Percentiles rank a stretch among this genome's conserved stretches.
These are phyloP conservation scores for Trogon surrucura DNA, from an alignment of 2,113 vertebrate species.

Conservation along the genomic window DNA sequence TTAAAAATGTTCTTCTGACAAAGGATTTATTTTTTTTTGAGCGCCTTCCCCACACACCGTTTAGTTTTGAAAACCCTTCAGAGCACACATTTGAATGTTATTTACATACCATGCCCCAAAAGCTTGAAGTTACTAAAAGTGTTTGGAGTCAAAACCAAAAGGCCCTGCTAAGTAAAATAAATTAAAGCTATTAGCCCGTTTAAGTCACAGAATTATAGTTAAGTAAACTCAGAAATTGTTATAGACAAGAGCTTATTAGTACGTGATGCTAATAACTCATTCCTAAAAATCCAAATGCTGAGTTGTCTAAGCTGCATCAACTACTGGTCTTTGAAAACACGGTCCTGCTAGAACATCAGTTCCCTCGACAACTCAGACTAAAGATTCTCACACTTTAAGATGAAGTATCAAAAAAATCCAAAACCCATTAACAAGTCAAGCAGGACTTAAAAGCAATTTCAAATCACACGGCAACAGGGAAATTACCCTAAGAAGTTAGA, in stretches of 20 bases:
- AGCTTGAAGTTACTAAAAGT: not conserved
- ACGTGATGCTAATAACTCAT: not conserved
- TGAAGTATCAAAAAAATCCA: not conserved
- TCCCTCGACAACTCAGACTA: not conserved
- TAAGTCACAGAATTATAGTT: not conserved
- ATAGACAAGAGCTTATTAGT: not conserved
- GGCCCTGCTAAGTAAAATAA: not conserved
- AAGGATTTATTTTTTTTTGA: not conserved
- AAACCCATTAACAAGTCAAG: not conserved
- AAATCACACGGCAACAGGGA: not conserved
- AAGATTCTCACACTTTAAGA: not conserved
- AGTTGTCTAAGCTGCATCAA: not conserved
- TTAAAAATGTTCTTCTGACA: not conserved
- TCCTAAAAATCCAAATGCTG: not conserved
- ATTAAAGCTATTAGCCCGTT: not conserved
- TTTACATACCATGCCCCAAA: not conserved
- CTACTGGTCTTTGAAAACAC: not conserved
- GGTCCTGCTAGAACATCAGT: not conserved
- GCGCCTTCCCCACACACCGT: not conserved
- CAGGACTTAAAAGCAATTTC: not conserved
- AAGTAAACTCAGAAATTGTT: not conserved
- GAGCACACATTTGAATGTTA: not conserved
- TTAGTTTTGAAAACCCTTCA: not conserved
- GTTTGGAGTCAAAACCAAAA: slow-evolving; percentile 16
- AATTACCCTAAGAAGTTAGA: not conserved